phyloP scores from a whole-genome alignment of 2,113 vertebrate species.

The Microtus richardsoni region DNA sequence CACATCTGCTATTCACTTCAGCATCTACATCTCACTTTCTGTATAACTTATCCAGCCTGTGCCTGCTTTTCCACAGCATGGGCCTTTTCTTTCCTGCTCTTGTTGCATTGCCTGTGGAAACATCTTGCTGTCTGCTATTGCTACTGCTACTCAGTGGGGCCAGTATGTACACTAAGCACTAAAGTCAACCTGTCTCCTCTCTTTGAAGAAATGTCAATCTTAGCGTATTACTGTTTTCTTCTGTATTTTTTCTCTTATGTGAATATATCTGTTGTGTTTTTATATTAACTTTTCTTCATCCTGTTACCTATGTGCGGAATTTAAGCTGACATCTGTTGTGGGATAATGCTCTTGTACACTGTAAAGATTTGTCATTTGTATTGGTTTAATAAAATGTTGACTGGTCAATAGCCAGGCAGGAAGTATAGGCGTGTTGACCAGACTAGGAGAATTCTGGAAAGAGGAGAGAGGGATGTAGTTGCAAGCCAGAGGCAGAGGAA shows the following conservation, averaged over 20 bases:
- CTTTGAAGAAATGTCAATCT: neutral
- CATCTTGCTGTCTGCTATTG: neutral
- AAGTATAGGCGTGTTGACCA: no score
- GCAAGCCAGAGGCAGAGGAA: no score
- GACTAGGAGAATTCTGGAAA: no score
- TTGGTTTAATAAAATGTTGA: no score
- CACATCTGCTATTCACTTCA: neutral
- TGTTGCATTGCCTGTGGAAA: neutral
- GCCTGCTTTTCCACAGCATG: neutral
- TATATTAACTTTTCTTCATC: neutral
- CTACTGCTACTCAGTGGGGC: no score
- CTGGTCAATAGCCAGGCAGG: no score
- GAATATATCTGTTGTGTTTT: neutral
- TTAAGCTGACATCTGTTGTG: neutral
- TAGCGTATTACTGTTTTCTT: neutral
- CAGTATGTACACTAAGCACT: neutral
- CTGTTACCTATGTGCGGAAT: no score
- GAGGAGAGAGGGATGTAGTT: no score
- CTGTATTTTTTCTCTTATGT: neutral
- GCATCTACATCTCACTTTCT: neutral
- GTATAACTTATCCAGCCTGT: neutral
- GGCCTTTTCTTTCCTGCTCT: no score
- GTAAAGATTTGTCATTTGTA: no score
- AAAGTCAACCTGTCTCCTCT: neutral
- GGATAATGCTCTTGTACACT: no score